Base-by-base conservation (phyloP, 2,797 vertebrate genomes). In the Cossypha caffra region DNA sequence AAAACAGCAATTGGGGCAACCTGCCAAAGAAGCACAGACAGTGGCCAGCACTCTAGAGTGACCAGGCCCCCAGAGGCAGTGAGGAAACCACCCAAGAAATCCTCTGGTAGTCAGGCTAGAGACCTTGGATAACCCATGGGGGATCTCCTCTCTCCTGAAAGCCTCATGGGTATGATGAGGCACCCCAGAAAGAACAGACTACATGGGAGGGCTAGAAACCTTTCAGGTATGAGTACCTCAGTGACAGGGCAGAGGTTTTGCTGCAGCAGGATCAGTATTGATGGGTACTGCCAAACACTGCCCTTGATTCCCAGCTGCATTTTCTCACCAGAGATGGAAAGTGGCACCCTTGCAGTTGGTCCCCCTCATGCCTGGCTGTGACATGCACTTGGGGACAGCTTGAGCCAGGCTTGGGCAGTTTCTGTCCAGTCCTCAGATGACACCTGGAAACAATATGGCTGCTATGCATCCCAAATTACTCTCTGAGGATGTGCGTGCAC, bases 31-130 rank as follows among this genome's bases (percentile, higher is more conserved):
- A 87, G 19, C n/a, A 61, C 11, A 10, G 69, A 59, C 50, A 64
- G 80, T 85, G 45, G 5, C 58, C 50, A 62, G 69, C 35, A 28
- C 7, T 21, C 23, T 47, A 64, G 40, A 83, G 33, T 80, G 68
- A 76, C 62, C 62, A 81, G 76, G 29, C 17, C 33, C 64, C 31
- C 76, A 90, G 68, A 89, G 66, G 63, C 50, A 82, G 61, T 24
- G 42, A 62, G 76, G 54, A 91, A 95, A 90, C 62, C 81, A 91
- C 68, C 78, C 20, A 47, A 91, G 94, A 73, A 95, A 75, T 78
- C 33, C 45, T 73, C 23, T 24, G 20, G 83, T 38, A 66, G 75
- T 82, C 75, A 63, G 18, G 52, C 66, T 90, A 86, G 66, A 93
- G 86, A 85, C 11, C 2, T 16, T 47, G 72, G 67, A 42, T 37